Evolutionary conservation across 2,113 vertebrate genomes (phyloP).

Genomic region (Alectura lathami): DNA sequence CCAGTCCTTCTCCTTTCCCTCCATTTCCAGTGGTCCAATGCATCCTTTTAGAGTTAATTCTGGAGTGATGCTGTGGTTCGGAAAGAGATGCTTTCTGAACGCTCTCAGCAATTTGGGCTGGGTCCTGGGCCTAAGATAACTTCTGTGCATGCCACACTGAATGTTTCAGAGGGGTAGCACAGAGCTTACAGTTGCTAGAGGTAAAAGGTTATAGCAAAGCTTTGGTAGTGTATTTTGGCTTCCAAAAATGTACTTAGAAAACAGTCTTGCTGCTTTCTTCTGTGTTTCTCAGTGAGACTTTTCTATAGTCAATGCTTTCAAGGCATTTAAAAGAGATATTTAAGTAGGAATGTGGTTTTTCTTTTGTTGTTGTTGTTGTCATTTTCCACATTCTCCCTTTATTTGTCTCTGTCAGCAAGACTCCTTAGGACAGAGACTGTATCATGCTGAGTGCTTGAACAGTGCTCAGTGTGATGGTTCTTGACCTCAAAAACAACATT

Average conservation of each 20-base stretch:
- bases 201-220: neutral
- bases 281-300: neutral
- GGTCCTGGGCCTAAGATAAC: neutral
- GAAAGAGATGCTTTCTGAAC: neutral
- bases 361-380: neutral
- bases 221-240: neutral
- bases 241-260: neutral
- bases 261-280: neutral
- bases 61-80: neutral
- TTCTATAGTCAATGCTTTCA: neutral
- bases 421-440: neutral
- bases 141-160: neutral
- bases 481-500: neutral
- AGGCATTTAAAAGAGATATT: neutral
- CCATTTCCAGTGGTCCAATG: too few relatives aligned
- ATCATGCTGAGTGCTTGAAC: neutral
- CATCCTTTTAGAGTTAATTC: neutral
- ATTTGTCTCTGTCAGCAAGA: neutral
- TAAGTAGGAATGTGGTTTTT: neutral
- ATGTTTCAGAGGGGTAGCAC: neutral
- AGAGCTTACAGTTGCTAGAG: neutral
- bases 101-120: neutral
- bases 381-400: neutral
- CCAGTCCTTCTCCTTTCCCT: neutral
- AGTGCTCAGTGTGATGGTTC: neutral